Evolutionary conservation across 2,888 invertebrate genomes (phyloP).

Genomic region (Nomada fabriciana): DNA sequence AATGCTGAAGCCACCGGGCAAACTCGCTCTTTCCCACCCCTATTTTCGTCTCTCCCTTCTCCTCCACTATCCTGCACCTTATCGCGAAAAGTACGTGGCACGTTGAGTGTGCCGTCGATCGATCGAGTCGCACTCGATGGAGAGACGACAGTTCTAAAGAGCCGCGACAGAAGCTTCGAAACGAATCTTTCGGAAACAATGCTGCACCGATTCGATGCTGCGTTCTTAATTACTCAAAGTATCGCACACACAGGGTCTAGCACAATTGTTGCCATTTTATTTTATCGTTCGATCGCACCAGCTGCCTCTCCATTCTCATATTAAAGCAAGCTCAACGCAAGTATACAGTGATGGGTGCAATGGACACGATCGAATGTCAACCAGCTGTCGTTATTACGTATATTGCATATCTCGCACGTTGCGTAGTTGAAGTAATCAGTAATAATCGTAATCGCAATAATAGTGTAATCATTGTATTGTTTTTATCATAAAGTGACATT

Average conservation of each 20-base stretch:
- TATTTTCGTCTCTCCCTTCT: constrained; percentile 41
- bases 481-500: constrained; percentile 12
- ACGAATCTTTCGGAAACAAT: constrained; percentile 20
- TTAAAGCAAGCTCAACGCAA: no score
- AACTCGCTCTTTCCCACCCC: constrained; percentile 46
- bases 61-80: constrained; percentile 55
- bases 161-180: constrained; percentile 25
- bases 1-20: constrained; percentile 65
- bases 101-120: constrained; percentile 58
- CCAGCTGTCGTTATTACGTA: no score
- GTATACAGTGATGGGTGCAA: no score
- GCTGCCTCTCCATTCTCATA: no score
- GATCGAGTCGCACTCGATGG: constrained; percentile 62
- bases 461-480: no score
- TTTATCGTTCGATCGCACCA: no score
- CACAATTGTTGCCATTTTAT: no score
- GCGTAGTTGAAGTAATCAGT: no score
- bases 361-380: no score
- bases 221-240: background rate
- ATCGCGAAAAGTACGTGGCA: constrained; percentile 67
- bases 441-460: no score
- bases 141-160: constrained; percentile 51
- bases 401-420: no score
- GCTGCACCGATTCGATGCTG: constrained; percentile 4
- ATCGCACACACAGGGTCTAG: no score